These are phyloP conservation scores for Scaptomyza montana DNA, from an alignment of 1,140 invertebrate genomes.

Conservation along the genomic window DNA sequence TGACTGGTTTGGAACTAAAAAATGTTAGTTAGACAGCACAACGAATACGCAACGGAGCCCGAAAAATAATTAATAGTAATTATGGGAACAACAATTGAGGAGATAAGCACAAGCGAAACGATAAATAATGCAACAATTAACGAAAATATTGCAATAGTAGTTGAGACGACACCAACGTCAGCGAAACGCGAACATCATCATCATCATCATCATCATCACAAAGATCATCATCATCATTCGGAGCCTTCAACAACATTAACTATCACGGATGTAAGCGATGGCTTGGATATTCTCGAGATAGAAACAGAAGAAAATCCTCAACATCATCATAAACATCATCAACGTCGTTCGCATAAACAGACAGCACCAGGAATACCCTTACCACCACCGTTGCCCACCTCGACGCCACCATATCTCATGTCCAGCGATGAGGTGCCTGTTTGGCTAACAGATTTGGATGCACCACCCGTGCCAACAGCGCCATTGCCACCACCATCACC, in stretches of 20 bases:
- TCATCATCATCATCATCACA: constrained; percentile 34
- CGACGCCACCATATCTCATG: constrained; percentile 53
- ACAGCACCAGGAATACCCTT: constrained; percentile 21
- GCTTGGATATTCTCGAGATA: constrained; percentile 39
- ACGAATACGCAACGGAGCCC: constrained; percentile 30
- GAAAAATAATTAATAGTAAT: constrained; percentile 5
- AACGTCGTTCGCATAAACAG: neutral
- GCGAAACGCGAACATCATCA: constrained; percentile 36
- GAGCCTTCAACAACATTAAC: constrained; percentile 15
- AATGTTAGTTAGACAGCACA: constrained; percentile 53
- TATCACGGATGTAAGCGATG: constrained; percentile 45
- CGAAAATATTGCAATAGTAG: constrained; percentile 54
- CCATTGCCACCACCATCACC: constrained; percentile 1
- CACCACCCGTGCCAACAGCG: neutral
- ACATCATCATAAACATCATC: constrained; percentile 39
- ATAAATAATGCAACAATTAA: constrained; percentile 43
- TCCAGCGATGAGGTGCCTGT: constrained; percentile 36
- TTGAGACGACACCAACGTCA: constrained; percentile 32
- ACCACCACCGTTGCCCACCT: constrained; percentile 59
- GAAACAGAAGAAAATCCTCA: constrained; percentile 19
- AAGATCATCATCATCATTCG: constrained; percentile 34
- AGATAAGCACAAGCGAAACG: constrained; percentile 53
- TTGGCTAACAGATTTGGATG: constrained; percentile 5
- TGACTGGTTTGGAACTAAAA: constrained; percentile 25
- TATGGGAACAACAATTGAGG: constrained; percentile 56